Base-by-base conservation (phyloP, 2,888 invertebrate genomes). In the Oscheius onirici region DNA sequence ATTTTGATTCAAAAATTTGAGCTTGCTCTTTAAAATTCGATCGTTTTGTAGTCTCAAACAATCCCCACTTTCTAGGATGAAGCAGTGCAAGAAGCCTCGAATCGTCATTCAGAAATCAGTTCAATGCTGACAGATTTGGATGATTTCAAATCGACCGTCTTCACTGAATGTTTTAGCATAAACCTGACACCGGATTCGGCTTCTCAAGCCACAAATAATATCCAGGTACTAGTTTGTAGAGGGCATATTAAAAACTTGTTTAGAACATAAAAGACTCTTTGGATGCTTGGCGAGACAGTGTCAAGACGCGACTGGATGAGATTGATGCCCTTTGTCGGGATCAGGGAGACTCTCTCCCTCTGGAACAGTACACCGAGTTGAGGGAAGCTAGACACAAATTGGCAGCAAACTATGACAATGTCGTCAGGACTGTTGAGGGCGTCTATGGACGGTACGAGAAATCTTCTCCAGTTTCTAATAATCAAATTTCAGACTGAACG, bases 291-390 rank as follows among this genome's bases (percentile, higher is more conserved):
- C 55, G 77, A 43, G 79, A 75, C 28, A 65, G 72, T 20, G 76
- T 82, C 55, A 74, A 75, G 28, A 71, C 69, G 26, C 69, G 79
- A 26, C 68, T 82, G 49, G 79, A 80, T 28, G 77, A 73, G n/a
- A 79, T 78, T 20, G 82, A 82, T 49, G 65, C 71, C n/a, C 61
- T 82, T 17, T 82, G 80, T n/a, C 51, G 68, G 3, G 76, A 79
- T 11, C 95, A 94, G 0, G 93, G 93, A 41, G 95, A 95, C 84
- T 93, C 94, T n/a, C 90, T 96, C 6, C 94, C 95, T 3, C 93
- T 93, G 77, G 95, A 95, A 82, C 95, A 95, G 91, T 92, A 95
- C 43, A 92, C 93, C 41, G 92, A 92, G 26, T 90, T 95, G 24
- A 66, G 79, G 52, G 83, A 84, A 46, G 79, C 75, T 54, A 69